These are phyloP conservation scores for Parnassius mnemosyne DNA, from an alignment of 2,888 invertebrate genomes.

Conservation along the genomic window DNA sequence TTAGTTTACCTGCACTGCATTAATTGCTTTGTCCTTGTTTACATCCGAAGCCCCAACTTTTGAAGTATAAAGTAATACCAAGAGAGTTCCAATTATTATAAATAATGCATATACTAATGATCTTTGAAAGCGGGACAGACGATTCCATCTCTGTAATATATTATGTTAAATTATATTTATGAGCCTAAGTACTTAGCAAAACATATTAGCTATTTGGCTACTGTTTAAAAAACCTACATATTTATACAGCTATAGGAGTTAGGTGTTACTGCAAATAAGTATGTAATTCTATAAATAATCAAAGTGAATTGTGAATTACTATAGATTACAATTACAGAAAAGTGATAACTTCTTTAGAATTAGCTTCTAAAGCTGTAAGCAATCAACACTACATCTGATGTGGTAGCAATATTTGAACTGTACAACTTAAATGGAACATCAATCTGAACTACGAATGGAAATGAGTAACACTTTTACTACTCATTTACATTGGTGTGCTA, in stretches of 20 bases:
- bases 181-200: neutral
- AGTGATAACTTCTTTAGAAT: too few relatives aligned
- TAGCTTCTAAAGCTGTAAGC: too few relatives aligned
- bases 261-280: too few relatives aligned
- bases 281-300: too few relatives aligned
- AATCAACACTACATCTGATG: too few relatives aligned
- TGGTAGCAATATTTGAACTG: too few relatives aligned
- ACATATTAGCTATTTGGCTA: neutral
- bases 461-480: too few relatives aligned
- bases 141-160: constrained; percentile 90
- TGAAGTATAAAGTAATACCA: constrained; percentile 81
- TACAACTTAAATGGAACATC: too few relatives aligned
- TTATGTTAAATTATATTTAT: neutral
- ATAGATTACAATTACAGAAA: too few relatives aligned
- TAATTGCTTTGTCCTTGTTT: constrained; percentile 37
- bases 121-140: constrained; percentile 90
- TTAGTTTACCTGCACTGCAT: constrained; percentile 48
- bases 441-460: too few relatives aligned
- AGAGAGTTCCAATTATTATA: constrained; percentile 78
- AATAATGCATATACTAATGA: constrained; percentile 85
- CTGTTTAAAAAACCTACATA: neutral
- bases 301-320: too few relatives aligned
- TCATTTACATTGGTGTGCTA: too few relatives aligned
- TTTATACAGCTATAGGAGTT: neutral
- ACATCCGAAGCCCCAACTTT: constrained; percentile 42